Evolutionary conservation across 2,113 vertebrate genomes (phyloP), one percentile per base, ranked within the genome.

Genomic region (Cathartes aura): DNA sequence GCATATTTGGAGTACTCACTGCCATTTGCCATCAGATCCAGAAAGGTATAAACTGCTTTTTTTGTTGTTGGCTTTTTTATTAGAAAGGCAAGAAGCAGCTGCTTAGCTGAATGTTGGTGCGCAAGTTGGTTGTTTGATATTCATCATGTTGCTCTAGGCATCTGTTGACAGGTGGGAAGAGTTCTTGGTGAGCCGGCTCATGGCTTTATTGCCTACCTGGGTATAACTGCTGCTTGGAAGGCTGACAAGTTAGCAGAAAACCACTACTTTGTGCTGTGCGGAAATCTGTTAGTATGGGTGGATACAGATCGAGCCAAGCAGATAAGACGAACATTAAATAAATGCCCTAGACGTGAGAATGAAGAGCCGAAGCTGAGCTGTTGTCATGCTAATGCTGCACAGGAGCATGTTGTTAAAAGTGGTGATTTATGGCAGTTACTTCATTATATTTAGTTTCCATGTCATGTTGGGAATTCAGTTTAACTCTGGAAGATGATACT

Each of bases 111-210:
- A 78, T 18, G 52, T 74, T 90, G 80, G 81, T 93, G 87, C 82
- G 53, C 90, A 82, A n/a, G 73, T 70, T 86, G 89, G 84, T 89
- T 95, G 92, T 74, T 98, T 97, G 95, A 56, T 93, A 95, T 92
- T 98, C 79, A 83, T 97, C 89, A 71, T 81, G 94, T 89, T 83
- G 53, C 90, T 96, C 60, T 97, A 95, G 97, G 95, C 93, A 93
- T 97, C 89, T 96, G 67, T 85, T 98, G 96, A 85, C 94, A 96
- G 89, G 95, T 97, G 76, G 87, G 52, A 85, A 96, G 95, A 92
- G 81, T 87, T 97, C 67, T 87, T 97, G 85, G 85, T 95, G 85
- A 98, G 94, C 89, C 93, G 90, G 83, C 47, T 76, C 15, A 8
- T 94, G 73, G 20, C 72, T 90, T 94, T 97, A 90, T 96, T 97